Conservation (phyloP, 1,140 invertebrate genomes). For the Papilio polyxenes region DNA sequence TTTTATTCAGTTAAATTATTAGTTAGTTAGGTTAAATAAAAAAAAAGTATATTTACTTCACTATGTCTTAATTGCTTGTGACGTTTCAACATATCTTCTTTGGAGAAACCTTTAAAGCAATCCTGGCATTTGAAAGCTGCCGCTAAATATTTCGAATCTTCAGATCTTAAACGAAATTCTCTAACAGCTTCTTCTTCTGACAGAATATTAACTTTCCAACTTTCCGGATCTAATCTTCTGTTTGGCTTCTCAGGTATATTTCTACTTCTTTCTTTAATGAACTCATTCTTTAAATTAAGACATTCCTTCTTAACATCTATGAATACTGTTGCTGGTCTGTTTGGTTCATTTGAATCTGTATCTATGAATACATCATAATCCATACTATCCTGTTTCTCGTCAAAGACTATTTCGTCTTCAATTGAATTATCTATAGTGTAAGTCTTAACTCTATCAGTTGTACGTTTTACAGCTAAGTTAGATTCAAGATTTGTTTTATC, state of each 20-base stretch:
- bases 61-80: slow-evolving; percentile 60
- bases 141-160: slow-evolving; percentile 60
- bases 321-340: slow-evolving; percentile 42
- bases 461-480: slow-evolving; percentile 47
- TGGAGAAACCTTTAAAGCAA: slow-evolving; percentile 70
- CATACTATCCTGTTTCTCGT: slow-evolving; percentile 31
- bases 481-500: slow-evolving; percentile 53
- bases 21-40: too few relatives aligned
- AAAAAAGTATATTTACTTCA: slow-evolving; percentile 60
- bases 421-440: slow-evolving; percentile 41
- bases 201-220: slow-evolving; percentile 62
- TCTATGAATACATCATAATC: slow-evolving; percentile 43
- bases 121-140: slow-evolving; percentile 62
- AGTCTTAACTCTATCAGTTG: slow-evolving; percentile 42
- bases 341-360: slow-evolving; percentile 26
- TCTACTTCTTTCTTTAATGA: slow-evolving; percentile 42
- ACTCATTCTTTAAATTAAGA: slow-evolving; percentile 40
- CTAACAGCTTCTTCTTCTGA: slow-evolving; percentile 67
- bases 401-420: slow-evolving; percentile 22
- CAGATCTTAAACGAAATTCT: slow-evolving; percentile 54
- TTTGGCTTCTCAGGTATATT: slow-evolving; percentile 41
- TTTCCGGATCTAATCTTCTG: slow-evolving; percentile 47
- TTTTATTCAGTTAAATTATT: too few relatives aligned
- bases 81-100: slow-evolving; percentile 62
- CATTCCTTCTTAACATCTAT: slow-evolving; percentile 47